Evolutionary conservation across 2,888 invertebrate genomes (phyloP).

Genomic region (Dicycla oo): DNA sequence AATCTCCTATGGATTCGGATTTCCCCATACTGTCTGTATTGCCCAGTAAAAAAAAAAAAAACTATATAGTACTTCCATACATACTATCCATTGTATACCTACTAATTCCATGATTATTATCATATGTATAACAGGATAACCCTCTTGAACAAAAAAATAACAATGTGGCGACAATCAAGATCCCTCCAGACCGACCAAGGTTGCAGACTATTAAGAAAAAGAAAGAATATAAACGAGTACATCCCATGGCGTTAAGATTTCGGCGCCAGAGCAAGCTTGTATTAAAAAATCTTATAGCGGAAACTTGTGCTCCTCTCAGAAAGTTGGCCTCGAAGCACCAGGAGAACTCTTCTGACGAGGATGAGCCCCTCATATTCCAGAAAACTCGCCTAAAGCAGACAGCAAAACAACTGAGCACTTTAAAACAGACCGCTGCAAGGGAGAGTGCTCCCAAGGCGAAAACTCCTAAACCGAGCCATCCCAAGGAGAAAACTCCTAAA

Average conservation of each 20-base stretch:
- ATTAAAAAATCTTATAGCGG: background rate
- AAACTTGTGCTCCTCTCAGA: background rate
- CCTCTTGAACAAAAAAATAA: slow-evolving; percentile 1
- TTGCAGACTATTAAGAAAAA: background rate
- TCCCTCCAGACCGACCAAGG: slow-evolving; percentile 2
- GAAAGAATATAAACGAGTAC: background rate
- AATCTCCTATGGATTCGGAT: background rate
- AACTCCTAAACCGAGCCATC: background rate
- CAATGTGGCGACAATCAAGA: slow-evolving; percentile 1
- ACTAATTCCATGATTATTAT: background rate
- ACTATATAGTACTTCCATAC: background rate
- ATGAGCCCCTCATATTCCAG: slow-evolving; percentile 38
- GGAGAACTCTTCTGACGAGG: slow-evolving; percentile 31
- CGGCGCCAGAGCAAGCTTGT: background rate
- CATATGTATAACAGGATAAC: background rate
- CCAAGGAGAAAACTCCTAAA: too few relatives aligned
- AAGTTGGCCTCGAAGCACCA: slow-evolving; percentile 6
- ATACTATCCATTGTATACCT: background rate
- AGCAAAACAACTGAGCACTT: background rate
- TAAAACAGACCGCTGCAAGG: background rate
- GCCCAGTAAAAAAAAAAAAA: background rate
- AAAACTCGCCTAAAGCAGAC: background rate
- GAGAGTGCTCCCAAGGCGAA: background rate
- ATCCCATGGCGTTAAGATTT: slow-evolving; percentile 27
- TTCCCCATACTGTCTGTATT: too few relatives aligned